Percentiles rank a stretch among this genome's conserved stretches.
These are phyloP conservation scores for Oncorhynchus keta DNA, from an alignment of 2,113 vertebrate species.

Conservation along the genomic window DNA sequence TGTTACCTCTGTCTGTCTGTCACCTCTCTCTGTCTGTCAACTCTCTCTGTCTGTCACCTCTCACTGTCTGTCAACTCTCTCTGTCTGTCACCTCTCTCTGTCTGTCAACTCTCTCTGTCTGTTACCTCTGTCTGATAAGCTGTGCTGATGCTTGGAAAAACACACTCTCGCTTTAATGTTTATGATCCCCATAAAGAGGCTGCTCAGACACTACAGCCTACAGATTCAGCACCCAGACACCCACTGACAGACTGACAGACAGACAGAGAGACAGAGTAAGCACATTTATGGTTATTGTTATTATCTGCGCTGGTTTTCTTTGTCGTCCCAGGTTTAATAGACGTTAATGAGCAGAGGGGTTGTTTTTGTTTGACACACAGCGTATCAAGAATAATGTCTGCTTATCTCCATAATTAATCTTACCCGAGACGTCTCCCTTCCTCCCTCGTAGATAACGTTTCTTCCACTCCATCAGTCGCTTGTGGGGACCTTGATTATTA, in stretches of 20 bases:
- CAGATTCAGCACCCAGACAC: slow-evolving; percentile 27
- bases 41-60: no score
- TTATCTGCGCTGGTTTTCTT: slow-evolving; percentile 27
- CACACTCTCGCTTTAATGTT: slow-evolving; percentile 34
- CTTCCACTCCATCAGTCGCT: not conserved
- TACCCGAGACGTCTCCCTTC: not conserved
- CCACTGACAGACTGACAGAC: slow-evolving; percentile 13
- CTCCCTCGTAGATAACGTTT: not conserved
- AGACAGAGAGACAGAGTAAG: slow-evolving; percentile 13
- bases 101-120: no score
- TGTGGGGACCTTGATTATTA: not conserved
- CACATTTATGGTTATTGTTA: slow-evolving; percentile 17
- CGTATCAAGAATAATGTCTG: not conserved
- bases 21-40: no score
- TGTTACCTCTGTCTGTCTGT: no score
- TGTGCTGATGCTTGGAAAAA: slow-evolving; percentile 30
- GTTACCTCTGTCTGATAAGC: not conserved
- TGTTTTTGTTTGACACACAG: slow-evolving; percentile 3
- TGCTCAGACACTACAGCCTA: slow-evolving; percentile 28
- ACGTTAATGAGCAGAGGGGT: slow-evolving; percentile 16
- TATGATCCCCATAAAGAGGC: slow-evolving; percentile 34
- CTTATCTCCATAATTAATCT: slow-evolving; percentile 21
- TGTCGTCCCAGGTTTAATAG: not conserved
- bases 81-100: no score
- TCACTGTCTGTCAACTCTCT: no score